Conservation (phyloP, 2,888 invertebrate species). For the Sarcophaga subvicina region DNA sequence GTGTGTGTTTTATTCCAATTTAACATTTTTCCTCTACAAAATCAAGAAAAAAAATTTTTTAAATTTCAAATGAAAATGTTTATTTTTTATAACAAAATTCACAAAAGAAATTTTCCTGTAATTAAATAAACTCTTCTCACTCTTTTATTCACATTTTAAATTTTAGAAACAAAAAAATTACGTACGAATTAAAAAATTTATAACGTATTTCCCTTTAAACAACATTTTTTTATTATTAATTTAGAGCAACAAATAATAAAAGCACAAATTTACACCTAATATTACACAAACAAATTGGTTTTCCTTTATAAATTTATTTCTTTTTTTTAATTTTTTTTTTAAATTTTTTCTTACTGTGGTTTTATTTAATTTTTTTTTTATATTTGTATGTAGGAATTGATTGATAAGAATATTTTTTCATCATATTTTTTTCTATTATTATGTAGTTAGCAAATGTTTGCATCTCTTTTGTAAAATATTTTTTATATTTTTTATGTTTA, state of each 20-base stretch:
- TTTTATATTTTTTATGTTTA: neutral
- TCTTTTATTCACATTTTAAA: constrained; percentile 48
- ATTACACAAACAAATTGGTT: constrained; percentile 12
- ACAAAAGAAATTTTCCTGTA: constrained; percentile 53
- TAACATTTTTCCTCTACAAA: constrained; percentile 21
- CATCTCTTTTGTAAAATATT: constrained; percentile 11
- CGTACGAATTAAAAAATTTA: neutral
- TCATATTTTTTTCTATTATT: neutral
- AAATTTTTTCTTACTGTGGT: neutral
- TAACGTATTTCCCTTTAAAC: neutral
- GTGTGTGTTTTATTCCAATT: constrained; percentile 42
- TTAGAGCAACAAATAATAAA: constrained; percentile 7
- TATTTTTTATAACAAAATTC: constrained; percentile 13
- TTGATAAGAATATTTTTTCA: neutral
- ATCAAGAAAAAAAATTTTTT: neutral
- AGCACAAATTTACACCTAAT: constrained; percentile 33
- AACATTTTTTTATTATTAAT: constrained; percentile 14
- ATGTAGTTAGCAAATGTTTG: constrained; percentile 37
- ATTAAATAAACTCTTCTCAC: constrained; percentile 58
- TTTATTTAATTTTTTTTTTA: neutral
- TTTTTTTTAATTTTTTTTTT: neutral
- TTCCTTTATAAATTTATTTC: neutral
- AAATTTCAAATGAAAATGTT: no score
- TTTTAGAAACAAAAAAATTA: constrained; percentile 5
- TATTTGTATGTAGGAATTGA: neutral